phyloP scores from a whole-genome alignment of 2,113 vertebrate species.

The Cololabis saira region DNA sequence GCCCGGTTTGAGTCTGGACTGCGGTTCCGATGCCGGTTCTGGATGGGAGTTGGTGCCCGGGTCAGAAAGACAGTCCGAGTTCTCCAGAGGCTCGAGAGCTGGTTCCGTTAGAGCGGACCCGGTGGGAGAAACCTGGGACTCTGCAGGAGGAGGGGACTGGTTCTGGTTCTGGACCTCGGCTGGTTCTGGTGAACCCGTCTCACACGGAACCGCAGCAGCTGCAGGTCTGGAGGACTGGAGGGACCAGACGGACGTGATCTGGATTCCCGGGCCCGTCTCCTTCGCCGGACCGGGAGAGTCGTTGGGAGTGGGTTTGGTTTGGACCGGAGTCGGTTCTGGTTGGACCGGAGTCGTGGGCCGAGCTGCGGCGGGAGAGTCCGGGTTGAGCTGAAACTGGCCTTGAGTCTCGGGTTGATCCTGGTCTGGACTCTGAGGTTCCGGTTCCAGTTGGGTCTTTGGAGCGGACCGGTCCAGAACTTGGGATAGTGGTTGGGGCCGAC shows the following conservation, averaged over 20 bases:
- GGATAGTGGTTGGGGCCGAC: too few species aligned
- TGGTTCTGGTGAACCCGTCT: background rate
- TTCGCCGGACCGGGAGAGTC: background rate
- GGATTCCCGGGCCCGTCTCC: conserved; percentile 11
- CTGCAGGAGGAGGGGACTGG: background rate
- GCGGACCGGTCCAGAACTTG: background rate
- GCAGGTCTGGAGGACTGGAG: conserved; percentile 6
- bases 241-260: conserved; percentile 64
- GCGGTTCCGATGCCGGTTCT: conserved; percentile 13
- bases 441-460: background rate
- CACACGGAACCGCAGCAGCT: background rate
- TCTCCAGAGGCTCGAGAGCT: background rate
- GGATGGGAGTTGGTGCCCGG: background rate
- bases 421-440: background rate
- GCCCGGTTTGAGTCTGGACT: conserved; percentile 32
- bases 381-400: background rate
- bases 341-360: background rate
- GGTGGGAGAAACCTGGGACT: background rate
- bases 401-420: conserved; percentile 2
- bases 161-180: background rate
- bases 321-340: background rate
- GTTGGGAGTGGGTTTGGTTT: background rate
- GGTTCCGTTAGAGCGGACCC: background rate
- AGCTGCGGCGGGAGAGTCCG: background rate
- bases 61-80: too few species aligned